Evolutionary conservation across 1,140 invertebrate species (phyloP), one percentile per base, ranked within the genome.

Genomic region (Battus philenor): DNA sequence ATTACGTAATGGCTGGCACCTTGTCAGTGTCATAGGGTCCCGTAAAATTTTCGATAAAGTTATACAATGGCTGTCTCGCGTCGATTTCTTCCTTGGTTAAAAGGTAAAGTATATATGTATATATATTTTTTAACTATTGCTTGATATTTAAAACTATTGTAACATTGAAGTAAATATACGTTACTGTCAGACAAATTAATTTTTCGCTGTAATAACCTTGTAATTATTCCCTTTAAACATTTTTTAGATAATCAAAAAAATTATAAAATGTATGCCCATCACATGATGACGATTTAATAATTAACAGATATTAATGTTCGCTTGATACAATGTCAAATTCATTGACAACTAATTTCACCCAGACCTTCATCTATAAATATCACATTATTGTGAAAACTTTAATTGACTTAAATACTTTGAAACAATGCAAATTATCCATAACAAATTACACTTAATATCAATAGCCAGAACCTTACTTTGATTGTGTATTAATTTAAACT

Each of bases 361-460:
- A 76, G 72, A 73, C 77, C 77, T 81, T 78, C 72, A 54, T 65
- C 76, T 76, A 81, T 61, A 72, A 81, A 78, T 80, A 77, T 39
- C 43, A 44, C 44, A 31, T n/a, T n/a, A n/a, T n/a, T n/a, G n/a
- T n/a, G n/a, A n/a, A n/a, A n/a, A n/a, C n/a, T n/a, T n/a, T n/a
- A n/a, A n/a, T n/a, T n/a, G n/a, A n/a, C n/a, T n/a, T n/a, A n/a
- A n/a, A n/a, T n/a, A n/a, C n/a, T n/a, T n/a, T n/a, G n/a, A n/a
- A n/a, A n/a, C n/a, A n/a, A n/a, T n/a, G n/a, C n/a, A n/a, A n/a
- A n/a, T n/a, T n/a, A n/a, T n/a, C n/a, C n/a, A n/a, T n/a, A n/a
- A n/a, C n/a, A n/a, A n/a, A n/a, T n/a, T n/a, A n/a, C n/a, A n/a
- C n/a, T n/a, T n/a, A n/a, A n/a, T n/a, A n/a, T n/a, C n/a, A n/a